Percentiles rank a stretch among this genome's conserved stretches.
phyloP scores from a whole-genome alignment of 2,113 vertebrate species.

The Lasiurus cinereus region DNA sequence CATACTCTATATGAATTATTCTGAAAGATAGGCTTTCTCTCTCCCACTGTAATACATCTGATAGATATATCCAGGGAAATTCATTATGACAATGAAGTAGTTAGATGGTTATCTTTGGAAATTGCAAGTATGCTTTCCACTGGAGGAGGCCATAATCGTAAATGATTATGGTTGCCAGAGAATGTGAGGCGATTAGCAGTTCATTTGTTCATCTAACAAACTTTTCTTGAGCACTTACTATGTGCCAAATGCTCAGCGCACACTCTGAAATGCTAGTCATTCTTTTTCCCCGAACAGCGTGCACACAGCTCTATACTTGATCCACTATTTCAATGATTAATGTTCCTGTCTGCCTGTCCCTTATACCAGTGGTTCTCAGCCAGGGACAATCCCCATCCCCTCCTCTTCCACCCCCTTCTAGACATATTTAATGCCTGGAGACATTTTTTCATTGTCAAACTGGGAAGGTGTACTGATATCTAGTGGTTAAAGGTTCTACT shows the following conservation, averaged over 20 bases:
- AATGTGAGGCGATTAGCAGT: neutral
- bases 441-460: neutral
- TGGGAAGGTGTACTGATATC: neutral
- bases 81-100: neutral
- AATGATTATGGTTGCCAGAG: neutral
- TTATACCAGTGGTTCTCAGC: neutral
- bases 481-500: neutral
- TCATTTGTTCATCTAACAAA: neutral
- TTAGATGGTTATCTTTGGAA: neutral
- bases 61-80: conserved; percentile 44
- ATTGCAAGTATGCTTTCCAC: neutral
- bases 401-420: fast-evolving
- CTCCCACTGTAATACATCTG: neutral
- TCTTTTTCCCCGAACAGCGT: neutral
- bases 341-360: neutral
- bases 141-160: neutral
- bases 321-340: neutral
- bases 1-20: conserved; percentile 21
- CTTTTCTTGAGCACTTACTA: neutral
- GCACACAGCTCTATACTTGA: neutral
- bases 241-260: neutral
- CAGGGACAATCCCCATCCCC: neutral
- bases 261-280: neutral
- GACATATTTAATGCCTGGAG: neutral
- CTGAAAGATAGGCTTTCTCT: neutral